Evolutionary conservation across 2,888 invertebrate species (phyloP), one percentile per base, ranked within the genome.

Genomic region (Polydrusus pterygomalis): DNA sequence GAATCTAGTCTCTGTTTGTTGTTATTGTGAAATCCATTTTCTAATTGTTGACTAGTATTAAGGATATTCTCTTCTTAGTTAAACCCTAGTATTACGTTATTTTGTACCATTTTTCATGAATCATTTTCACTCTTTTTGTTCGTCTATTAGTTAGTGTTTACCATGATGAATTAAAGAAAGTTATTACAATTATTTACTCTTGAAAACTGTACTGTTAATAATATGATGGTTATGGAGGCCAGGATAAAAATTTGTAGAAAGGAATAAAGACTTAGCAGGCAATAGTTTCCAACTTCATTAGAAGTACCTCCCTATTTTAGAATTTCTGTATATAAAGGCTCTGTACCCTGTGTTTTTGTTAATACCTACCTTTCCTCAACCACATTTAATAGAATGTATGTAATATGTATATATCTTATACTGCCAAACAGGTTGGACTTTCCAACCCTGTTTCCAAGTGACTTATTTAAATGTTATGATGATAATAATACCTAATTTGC

Each of bases 1-100:
- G 1, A 68, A 34, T 63, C 63, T 64, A 71, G 71, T 63, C 64
- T 30, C 56, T 64, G 18, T 71, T 71, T 11, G 9, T 63, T 47
- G 20, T 62, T 47, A 15, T 25, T 13, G 17, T 17, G 9, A 58
- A 40, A 62, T 17, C 40, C n/a, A 17, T 25, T 15, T 40, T 70
- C 60, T 70, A 25, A 47, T 70, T 70, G 62, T 70, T 70, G 58
- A 71, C 63, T 71, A 54, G 47, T 70, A 25, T 47, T 70, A 51
- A 70, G 70, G 43, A 34, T 34, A 69, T 70, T 15, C 62, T 64
- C 1, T 11, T 1, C 25, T 25, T 25, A 25, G 25, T 25, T 25
- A 25, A n/a, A n/a, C n/a, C 13, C 6, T 43, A 43, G 3, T 13
- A 17, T 13, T 17, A 17, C n/a, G 5, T 47, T 47, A 17, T 47